Conservation (phyloP, 2,888 invertebrate species). For the Microchrysa polita region DNA sequence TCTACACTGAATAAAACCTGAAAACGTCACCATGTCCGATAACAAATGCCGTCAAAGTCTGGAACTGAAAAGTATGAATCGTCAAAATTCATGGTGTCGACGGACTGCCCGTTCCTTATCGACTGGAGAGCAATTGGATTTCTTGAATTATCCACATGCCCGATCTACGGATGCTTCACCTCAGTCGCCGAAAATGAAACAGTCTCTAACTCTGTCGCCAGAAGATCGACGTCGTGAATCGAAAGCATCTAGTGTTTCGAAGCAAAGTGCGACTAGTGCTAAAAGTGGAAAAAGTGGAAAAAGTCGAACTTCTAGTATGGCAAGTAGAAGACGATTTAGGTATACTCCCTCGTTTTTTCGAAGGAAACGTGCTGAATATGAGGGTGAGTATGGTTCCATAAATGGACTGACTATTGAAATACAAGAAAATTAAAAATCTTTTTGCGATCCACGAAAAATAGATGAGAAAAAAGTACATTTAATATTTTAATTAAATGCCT, state of each 20-base stretch:
- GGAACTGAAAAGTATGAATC: conserved; percentile 50
- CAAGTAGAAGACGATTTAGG: conserved; percentile 56
- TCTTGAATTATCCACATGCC: conserved; percentile 9
- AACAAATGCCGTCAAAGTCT: conserved; percentile 35
- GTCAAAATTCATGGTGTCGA: conserved; percentile 60
- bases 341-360: conserved; percentile 61
- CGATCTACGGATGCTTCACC: conserved; percentile 23
- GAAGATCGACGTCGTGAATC: conserved; percentile 56
- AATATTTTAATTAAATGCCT: too few relatives aligned
- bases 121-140: conserved; percentile 53
- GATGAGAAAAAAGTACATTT: too few relatives aligned
- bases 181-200: conserved; percentile 30
- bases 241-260: conserved; percentile 58
- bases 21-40: conserved; percentile 27
- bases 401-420: too few relatives aligned
- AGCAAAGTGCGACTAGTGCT: conserved; percentile 51
- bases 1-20: neutral
- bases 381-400: conserved; percentile 60
- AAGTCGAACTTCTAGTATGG: conserved; percentile 54
- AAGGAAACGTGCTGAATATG: conserved; percentile 60
- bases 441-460: too few relatives aligned
- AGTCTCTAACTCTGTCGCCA: conserved; percentile 23
- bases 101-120: conserved; percentile 58
- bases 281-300: conserved; percentile 38
- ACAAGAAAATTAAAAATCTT: too few relatives aligned